Percentiles rank a stretch among this genome's conserved stretches.
Conservation (phyloP, 2,888 invertebrate genomes). For the Phaedon cochleariae region DNA sequence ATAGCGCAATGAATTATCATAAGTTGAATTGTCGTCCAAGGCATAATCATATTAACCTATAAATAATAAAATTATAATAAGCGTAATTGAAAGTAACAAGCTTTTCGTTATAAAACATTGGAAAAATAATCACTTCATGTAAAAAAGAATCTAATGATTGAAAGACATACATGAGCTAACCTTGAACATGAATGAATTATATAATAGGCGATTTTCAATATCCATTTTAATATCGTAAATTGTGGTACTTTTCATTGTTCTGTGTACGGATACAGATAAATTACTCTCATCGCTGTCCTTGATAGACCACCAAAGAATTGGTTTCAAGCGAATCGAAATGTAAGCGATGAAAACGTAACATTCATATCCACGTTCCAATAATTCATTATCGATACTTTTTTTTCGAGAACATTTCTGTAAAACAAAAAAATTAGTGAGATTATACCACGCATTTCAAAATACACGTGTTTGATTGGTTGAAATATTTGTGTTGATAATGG, state of each 20-base stretch:
- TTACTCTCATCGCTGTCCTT: not conserved
- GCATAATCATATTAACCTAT: not conserved
- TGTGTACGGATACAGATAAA: not conserved
- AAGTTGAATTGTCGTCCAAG: not conserved
- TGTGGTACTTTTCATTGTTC: not conserved
- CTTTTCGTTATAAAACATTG: not conserved
- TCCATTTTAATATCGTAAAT: not conserved
- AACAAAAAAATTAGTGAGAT: too few species aligned
- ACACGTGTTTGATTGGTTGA: too few species aligned
- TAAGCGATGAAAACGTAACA: too few species aligned
- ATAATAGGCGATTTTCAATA: slow-evolving; percentile 3
- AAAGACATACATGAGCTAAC: slow-evolving; percentile 1
- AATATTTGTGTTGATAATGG: too few species aligned
- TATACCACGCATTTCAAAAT: too few species aligned
- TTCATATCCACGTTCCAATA: too few species aligned
- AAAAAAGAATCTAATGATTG: not conserved
- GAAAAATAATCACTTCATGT: not conserved
- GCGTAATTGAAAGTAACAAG: not conserved
- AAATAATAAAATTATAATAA: too few species aligned
- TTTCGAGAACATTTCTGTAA: too few species aligned
- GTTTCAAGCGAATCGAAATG: not conserved
- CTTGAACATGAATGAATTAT: slow-evolving; percentile 22
- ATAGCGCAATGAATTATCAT: too few species aligned
- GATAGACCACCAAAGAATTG: not conserved
- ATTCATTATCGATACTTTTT: too few species aligned